phyloP scores from a whole-genome alignment of 1,140 invertebrate genomes.

The Anoplophora glabripennis region DNA sequence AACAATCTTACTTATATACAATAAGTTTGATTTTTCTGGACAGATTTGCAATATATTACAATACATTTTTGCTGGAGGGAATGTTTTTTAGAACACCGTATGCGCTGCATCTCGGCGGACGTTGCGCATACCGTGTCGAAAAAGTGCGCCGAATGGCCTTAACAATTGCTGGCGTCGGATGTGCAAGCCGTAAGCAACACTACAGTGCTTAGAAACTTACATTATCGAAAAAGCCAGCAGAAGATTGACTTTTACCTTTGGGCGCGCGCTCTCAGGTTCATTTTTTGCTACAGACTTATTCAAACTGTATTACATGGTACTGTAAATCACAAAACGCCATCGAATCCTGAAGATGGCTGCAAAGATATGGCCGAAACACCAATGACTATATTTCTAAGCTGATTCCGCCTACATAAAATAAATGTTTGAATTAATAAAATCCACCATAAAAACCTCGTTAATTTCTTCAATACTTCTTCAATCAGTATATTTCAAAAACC shows the following conservation, averaged over 20 bases:
- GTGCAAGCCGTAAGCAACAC: constrained; percentile 44
- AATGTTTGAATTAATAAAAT: too few relatives aligned
- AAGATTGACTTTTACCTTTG: constrained; percentile 34
- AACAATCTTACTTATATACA: constrained; percentile 48
- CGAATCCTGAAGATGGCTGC: not conserved
- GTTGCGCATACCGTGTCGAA: constrained; percentile 32
- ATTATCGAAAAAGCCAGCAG: constrained; percentile 37
- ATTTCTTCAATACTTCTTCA: too few relatives aligned
- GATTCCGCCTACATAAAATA: too few relatives aligned
- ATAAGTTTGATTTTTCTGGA: constrained; percentile 51
- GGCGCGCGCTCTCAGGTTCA: not conserved
- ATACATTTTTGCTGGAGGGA: constrained; percentile 51
- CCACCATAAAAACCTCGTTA: too few relatives aligned
- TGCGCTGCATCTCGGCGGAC: constrained; percentile 5
- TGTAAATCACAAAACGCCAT: too few relatives aligned
- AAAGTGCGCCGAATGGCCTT: constrained; percentile 42
- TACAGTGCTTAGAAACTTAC: constrained; percentile 38
- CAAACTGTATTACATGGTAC: too few relatives aligned
- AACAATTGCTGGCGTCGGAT: constrained; percentile 43
- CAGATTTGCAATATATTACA: constrained; percentile 51
- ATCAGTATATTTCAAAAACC: too few relatives aligned
- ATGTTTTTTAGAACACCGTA: constrained; percentile 37
- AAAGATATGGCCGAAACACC: not conserved
- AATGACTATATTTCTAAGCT: too few relatives aligned
- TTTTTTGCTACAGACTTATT: constrained; percentile 10